Evolutionary conservation across 1,140 invertebrate genomes (phyloP), one percentile per base, ranked within the genome.

Genomic region (Zaprionus ghesquierei): DNA sequence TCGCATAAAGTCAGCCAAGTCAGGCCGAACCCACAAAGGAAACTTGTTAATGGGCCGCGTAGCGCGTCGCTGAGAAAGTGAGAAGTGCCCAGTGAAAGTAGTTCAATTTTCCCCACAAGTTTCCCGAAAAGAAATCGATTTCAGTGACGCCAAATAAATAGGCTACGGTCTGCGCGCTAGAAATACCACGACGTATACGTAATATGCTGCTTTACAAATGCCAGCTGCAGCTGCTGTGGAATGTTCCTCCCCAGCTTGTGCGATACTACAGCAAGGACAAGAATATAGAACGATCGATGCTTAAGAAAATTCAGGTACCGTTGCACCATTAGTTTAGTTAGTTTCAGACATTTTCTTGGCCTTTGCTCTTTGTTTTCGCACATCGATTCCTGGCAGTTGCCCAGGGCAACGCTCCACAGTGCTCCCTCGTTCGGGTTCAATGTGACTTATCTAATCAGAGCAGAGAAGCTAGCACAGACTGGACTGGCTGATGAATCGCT

Each of bases 381-480:
- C 20, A 51, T 20, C 61, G 53, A 27, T 60, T 60, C 46, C 27
- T 4, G 23, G 3, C 9, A 31, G 75, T 86, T 72, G 51, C 79
- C 81, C 51, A 3, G 59, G 79, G 75, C 69, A 51, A 77, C 75
- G 29, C 35, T 46, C 41, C 22, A 18, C 18, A 10, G 1, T 4
- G 27, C 38, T 0, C 15, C 15, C 13, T 20, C 15, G 38, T 38
- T 23, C 9, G 27, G 25, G 33, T 20, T 35, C 20, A 23, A 35
- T 44, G 75, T 61, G 62, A 22, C 74, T 87, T 77, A 87, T 87
- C 82, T 87, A 89, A 87, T 87, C 82, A 55, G 33, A 22, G 29
- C n/a, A 29, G 4, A 22, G 31, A 15, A 22, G 15, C 3, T n/a
- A 18, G 18, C 25, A 22, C 10, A n/a, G 35, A 38, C n/a, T n/a